Evolutionary conservation across 2,797 vertebrate species (phyloP).

Genomic region (Chelidonichthys spinosus): DNA sequence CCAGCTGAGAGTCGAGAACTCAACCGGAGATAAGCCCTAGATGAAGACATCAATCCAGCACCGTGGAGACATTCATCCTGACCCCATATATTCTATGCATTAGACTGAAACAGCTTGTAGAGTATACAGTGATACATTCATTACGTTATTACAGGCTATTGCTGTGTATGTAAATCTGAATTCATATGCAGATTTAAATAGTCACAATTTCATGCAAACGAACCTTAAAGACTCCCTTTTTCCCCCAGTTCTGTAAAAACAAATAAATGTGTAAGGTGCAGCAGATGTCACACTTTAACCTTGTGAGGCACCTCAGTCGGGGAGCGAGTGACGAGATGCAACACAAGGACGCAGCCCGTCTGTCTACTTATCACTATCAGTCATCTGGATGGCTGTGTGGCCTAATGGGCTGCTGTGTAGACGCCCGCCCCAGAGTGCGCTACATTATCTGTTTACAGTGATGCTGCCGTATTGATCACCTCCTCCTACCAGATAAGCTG

Average conservation of each 20-base stretch:
- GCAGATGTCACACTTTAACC: slow-evolving; percentile 39
- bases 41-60: slow-evolving; percentile 45
- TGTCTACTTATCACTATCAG: slow-evolving; percentile 79
- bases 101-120: not conserved
- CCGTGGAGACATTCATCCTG: not conserved
- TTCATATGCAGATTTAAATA: not conserved
- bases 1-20: slow-evolving; percentile 33
- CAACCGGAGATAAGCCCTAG: slow-evolving; percentile 48
- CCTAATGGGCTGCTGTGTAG: slow-evolving; percentile 81
- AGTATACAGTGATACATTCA: not conserved
- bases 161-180: not conserved
- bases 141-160: not conserved
- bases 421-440: slow-evolving; percentile 73
- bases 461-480: slow-evolving; percentile 84
- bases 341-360: slow-evolving; percentile 66
- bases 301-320: slow-evolving; percentile 39
- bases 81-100: not conserved
- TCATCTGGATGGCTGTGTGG: slow-evolving; percentile 77
- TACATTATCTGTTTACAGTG: slow-evolving; percentile 88
- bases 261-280: not conserved
- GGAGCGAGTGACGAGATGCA: slow-evolving; percentile 66
- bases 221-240: not conserved
- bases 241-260: slow-evolving; percentile 10
- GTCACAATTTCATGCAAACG: too few relatives aligned
- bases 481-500: slow-evolving; percentile 85